phyloP scores from a whole-genome alignment of 1,140 invertebrate genomes.

The Papilio helenus region DNA sequence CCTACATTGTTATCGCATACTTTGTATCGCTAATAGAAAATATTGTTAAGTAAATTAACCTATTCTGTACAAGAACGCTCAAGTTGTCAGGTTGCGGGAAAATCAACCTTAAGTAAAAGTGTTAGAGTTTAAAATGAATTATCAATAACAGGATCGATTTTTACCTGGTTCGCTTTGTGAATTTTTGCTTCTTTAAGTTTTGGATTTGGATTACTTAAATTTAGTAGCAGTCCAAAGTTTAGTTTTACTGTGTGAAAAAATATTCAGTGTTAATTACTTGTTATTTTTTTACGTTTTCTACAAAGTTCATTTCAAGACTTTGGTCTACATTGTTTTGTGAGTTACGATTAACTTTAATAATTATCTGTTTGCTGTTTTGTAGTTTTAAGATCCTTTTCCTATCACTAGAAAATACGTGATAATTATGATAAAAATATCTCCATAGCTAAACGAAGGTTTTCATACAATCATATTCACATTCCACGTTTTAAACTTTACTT shows the following conservation, averaged over 20 bases:
- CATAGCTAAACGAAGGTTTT: neutral
- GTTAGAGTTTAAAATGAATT: neutral
- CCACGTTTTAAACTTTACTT: neutral
- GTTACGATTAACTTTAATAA: neutral
- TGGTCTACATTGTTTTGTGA: too few species aligned
- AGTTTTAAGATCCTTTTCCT: neutral
- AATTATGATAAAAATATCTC: neutral
- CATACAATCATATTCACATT: neutral
- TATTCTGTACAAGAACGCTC: slow-evolving; percentile 38
- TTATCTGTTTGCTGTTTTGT: neutral
- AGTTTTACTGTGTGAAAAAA: neutral
- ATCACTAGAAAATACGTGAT: neutral
- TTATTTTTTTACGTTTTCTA: neutral
- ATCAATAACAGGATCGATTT: neutral
- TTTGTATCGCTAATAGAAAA: slow-evolving; percentile 57
- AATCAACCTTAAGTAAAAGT: neutral
- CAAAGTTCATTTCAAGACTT: neutral
- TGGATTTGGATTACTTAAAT: neutral
- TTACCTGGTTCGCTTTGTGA: slow-evolving; percentile 25
- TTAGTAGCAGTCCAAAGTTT: neutral
- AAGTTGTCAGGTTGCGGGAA: neutral
- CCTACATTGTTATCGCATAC: slow-evolving; percentile 51
- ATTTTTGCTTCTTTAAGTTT: slow-evolving; percentile 26
- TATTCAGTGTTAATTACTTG: neutral
- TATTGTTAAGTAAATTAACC: slow-evolving; percentile 59